Evolutionary conservation across 2,888 invertebrate genomes (phyloP), one percentile per base, ranked within the genome.

Genomic region (Laothoe populi): DNA sequence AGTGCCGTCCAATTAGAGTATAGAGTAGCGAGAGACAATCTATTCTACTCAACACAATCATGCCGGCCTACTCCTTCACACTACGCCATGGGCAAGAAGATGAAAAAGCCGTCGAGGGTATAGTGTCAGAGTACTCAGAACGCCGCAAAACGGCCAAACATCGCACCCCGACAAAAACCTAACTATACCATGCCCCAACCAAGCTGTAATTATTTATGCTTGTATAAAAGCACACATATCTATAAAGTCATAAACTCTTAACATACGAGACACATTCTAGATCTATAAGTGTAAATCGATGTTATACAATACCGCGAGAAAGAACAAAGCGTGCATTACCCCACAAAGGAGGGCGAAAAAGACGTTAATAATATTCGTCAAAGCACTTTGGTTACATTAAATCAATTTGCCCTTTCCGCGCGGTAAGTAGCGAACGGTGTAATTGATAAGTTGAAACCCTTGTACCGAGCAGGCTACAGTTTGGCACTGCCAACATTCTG

Each of bases 391-490:
- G 92, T 91, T 92, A 92, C 92, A 92, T 92, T 92, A 92, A 92
- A 92, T 92, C 92, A 92, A 92, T 92, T 92, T 92, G 92, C 90
- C 92, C 92, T 92, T 91, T 90, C 88, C 90, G 87, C 91, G 92
- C 90, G 87, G 92, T 92, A 92, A 92, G 92, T 92, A 92, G 92
- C 89, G 88, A 92, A 92, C 90, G 92, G 81, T 92, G 92, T 92
- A 92, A 92, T 92, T 92, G 92, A 92, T 92, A 92, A 92, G 92
- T 92, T 92, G 89, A 92, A 92, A 92, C 90, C 92, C 92, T 92
- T 92, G 92, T 92, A 90, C 77, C 86, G 88, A 79, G 84, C 78
- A 82, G 84, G 86, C 87, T 86, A 86, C 86, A 90, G 90, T 90
- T 91, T 83, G 91, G 84, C 82, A 85, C 79, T 82, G 88, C 78